These are phyloP conservation scores for Misgurnus mizolepis DNA, from an alignment of 2,113 vertebrate genomes.

Conservation along the genomic window DNA sequence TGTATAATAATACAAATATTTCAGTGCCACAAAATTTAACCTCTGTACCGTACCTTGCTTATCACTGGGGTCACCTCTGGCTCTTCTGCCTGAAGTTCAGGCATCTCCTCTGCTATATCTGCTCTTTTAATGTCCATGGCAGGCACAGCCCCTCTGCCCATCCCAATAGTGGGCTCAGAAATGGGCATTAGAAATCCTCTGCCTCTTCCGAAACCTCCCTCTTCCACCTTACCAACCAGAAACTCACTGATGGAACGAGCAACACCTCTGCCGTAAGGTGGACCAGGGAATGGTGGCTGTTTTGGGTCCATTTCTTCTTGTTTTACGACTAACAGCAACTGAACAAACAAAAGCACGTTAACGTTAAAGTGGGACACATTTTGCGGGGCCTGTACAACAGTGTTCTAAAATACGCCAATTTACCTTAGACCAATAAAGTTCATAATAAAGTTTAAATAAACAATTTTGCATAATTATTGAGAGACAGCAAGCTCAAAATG, in stretches of 20 bases:
- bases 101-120: slow-evolving; percentile 15
- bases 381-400: too few relatives aligned
- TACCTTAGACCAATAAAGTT: too few relatives aligned
- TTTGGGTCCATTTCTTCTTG: slow-evolving; percentile 67
- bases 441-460: too few relatives aligned
- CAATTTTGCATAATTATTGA: too few relatives aligned
- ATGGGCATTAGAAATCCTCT: slow-evolving; percentile 54
- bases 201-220: slow-evolving; percentile 52
- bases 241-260: not conserved
- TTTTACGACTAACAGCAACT: not conserved
- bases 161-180: slow-evolving; percentile 52
- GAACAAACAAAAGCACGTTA: not conserved
- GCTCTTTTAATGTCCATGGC: not conserved
- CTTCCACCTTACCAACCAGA: slow-evolving; percentile 48
- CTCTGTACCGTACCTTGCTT: slow-evolving; percentile 18
- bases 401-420: too few relatives aligned
- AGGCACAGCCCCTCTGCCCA: slow-evolving; percentile 41
- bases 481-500: too few relatives aligned
- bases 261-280: slow-evolving; percentile 24
- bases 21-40: too few relatives aligned
- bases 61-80: slow-evolving; percentile 27
- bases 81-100: slow-evolving; percentile 45
- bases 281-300: slow-evolving; percentile 43
- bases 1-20: too few relatives aligned
- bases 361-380: not conserved